phyloP scores from a whole-genome alignment of 1,140 invertebrate species.

The Phortica variegata region DNA sequence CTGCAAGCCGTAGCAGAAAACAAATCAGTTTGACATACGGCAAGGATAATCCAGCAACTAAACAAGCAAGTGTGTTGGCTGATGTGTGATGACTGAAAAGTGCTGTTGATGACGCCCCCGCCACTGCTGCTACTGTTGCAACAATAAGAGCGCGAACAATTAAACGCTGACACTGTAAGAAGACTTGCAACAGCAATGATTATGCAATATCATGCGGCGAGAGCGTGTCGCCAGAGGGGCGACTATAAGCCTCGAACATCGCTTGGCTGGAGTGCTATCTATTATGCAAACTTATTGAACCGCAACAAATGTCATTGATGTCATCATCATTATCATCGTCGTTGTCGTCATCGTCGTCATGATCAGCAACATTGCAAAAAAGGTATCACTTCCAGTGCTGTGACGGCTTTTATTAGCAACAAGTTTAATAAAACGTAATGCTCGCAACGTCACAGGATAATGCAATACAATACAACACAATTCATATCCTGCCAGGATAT shows the following conservation, averaged over 20 bases:
- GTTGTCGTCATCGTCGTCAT: slow-evolving; percentile 18
- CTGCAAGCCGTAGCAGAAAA: too few relatives aligned
- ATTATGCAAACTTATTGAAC: slow-evolving; percentile 47
- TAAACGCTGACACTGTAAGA: slow-evolving; percentile 39
- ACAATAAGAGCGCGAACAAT: slow-evolving; percentile 19
- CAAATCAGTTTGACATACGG: too few relatives aligned
- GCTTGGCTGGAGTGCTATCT: slow-evolving; percentile 3
- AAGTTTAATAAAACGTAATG: slow-evolving; percentile 43
- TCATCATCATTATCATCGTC: slow-evolving; percentile 28
- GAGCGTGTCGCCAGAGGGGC: slow-evolving; percentile 39
- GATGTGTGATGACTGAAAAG: slow-evolving; percentile 23
- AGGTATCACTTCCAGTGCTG: too few relatives aligned
- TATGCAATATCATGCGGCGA: too few relatives aligned
- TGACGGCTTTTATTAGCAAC: slow-evolving; percentile 50
- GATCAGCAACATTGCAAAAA: slow-evolving; percentile 18
- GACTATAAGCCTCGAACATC: slow-evolving; percentile 20
- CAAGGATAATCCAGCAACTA: slow-evolving; percentile 45
- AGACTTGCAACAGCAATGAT: slow-evolving; percentile 3
- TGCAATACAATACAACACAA: slow-evolving; percentile 32
- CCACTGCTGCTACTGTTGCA: slow-evolving; percentile 7
- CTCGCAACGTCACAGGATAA: too few relatives aligned
- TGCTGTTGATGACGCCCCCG: slow-evolving; percentile 5
- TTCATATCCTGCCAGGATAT: slow-evolving; percentile 21
- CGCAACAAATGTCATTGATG: slow-evolving; percentile 53
- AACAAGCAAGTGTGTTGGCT: slow-evolving; percentile 32